These are phyloP conservation scores for Ylistrum balloti DNA, from an alignment of 1,140 invertebrate species.

Conservation along the genomic window DNA sequence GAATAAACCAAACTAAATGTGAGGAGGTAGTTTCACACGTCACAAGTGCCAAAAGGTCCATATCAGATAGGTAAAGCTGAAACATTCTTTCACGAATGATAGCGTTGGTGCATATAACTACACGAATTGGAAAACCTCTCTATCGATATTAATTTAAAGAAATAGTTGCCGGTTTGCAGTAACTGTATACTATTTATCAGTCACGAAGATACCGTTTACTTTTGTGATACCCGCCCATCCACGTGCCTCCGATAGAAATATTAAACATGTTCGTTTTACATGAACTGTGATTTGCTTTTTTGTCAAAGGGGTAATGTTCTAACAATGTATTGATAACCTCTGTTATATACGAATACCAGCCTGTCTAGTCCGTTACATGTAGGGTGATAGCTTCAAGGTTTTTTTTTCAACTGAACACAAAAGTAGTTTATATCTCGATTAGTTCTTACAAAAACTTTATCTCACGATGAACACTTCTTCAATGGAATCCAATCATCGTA, in stretches of 20 bases:
- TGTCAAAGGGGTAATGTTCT: neutral
- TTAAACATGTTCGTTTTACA: slow-evolving; percentile 3
- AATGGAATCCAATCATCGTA: too few relatives aligned
- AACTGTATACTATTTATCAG: slow-evolving; percentile 1
- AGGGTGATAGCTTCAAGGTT: neutral
- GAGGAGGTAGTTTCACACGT: too few relatives aligned
- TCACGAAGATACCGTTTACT: neutral
- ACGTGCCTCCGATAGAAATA: slow-evolving; percentile 5
- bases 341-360: neutral
- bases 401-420: neutral
- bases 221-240: slow-evolving; percentile 31
- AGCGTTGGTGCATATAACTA: neutral
- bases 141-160: slow-evolving; percentile 36
- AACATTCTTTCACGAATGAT: slow-evolving; percentile 28
- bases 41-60: neutral
- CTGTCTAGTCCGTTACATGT: neutral
- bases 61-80: neutral
- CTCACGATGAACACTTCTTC: too few relatives aligned
- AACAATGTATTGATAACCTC: neutral
- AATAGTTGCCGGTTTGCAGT: neutral
- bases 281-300: neutral
- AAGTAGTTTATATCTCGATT: neutral
- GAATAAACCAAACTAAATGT: too few relatives aligned
- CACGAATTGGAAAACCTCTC: neutral
- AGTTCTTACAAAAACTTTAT: neutral